Evolutionary conservation across 2,797 vertebrate genomes (phyloP).

Genomic region (Silurus aristotelis): DNA sequence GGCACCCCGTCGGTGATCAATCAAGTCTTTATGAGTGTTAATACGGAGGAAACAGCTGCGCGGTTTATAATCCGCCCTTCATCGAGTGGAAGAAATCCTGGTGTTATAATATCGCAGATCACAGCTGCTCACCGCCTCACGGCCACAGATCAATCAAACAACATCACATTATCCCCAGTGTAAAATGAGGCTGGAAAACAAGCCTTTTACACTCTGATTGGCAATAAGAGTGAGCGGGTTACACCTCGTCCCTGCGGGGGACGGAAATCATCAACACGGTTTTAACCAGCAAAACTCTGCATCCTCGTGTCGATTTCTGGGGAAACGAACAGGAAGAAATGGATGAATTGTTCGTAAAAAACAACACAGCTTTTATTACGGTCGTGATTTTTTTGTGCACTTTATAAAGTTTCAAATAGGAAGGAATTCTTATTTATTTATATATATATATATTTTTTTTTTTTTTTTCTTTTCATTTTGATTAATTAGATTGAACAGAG

Average conservation of each 20-base stretch:
- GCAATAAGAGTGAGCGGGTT: slow-evolving; percentile 59
- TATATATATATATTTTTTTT: too few species aligned
- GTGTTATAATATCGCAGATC: slow-evolving; percentile 29
- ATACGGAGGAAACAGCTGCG: slow-evolving; percentile 39
- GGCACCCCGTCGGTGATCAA: slow-evolving; percentile 47
- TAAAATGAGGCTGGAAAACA: slow-evolving; percentile 46
- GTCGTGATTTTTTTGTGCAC: not conserved
- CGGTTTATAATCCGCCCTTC: slow-evolving; percentile 27
- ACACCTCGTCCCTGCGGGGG: not conserved
- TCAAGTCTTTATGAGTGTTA: slow-evolving; percentile 52
- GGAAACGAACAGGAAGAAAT: not conserved
- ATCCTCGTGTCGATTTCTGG: not conserved
- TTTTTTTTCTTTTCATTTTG: too few species aligned
- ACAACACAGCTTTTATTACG: not conserved
- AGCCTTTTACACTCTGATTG: slow-evolving; percentile 47
- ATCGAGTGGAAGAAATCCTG: slow-evolving; percentile 5
- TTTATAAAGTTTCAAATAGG: not conserved
- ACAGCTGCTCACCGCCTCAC: slow-evolving; percentile 64
- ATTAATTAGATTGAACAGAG: too few species aligned
- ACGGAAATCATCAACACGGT: slow-evolving; percentile 11
- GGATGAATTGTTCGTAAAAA: not conserved
- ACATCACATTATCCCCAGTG: slow-evolving; percentile 53
- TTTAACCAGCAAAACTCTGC: slow-evolving; percentile 16
- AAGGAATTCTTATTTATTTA: too few species aligned
- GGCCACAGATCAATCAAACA: slow-evolving; percentile 68